Evolutionary conservation across 2,888 invertebrate genomes (phyloP).

Genomic region (Lithophane socia): DNA sequence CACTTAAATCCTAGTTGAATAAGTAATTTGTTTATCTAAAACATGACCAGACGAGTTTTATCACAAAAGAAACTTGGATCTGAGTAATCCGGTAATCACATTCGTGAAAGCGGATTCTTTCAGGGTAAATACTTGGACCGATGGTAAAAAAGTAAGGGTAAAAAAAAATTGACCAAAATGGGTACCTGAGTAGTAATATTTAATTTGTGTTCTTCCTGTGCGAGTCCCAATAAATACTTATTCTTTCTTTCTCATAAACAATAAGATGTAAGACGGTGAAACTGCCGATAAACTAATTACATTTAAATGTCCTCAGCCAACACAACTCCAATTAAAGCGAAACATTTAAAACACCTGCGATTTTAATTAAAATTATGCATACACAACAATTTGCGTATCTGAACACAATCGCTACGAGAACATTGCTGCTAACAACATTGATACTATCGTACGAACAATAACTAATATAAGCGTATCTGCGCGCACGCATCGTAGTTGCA

Average conservation of each 20-base stretch:
- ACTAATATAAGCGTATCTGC: constrained; percentile 48
- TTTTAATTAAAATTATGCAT: constrained; percentile 49
- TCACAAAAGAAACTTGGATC: background rate
- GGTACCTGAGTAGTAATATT: too few relatives aligned
- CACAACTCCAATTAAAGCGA: constrained; percentile 33
- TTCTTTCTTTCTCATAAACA: background rate
- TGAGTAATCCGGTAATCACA: background rate
- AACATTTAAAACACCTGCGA: constrained; percentile 5
- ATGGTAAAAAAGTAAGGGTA: too few relatives aligned
- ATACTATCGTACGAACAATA: constrained; percentile 60
- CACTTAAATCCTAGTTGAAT: background rate
- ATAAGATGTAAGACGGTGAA: background rate
- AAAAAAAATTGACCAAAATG: too few relatives aligned
- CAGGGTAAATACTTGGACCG: background rate
- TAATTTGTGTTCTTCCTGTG: background rate
- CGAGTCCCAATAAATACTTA: background rate
- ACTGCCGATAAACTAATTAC: background rate
- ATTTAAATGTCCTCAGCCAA: constrained; percentile 5
- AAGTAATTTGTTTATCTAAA: background rate
- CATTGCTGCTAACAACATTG: constrained; percentile 34
- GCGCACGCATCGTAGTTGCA: constrained; percentile 34
- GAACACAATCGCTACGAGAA: constrained; percentile 53
- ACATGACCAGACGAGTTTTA: background rate
- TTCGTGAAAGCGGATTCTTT: background rate
- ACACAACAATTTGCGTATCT: constrained; percentile 57